Percentiles rank a stretch among this genome's conserved stretches.
phyloP scores from a whole-genome alignment of 2,797 vertebrate species.

The Crenuchus spilurus region DNA sequence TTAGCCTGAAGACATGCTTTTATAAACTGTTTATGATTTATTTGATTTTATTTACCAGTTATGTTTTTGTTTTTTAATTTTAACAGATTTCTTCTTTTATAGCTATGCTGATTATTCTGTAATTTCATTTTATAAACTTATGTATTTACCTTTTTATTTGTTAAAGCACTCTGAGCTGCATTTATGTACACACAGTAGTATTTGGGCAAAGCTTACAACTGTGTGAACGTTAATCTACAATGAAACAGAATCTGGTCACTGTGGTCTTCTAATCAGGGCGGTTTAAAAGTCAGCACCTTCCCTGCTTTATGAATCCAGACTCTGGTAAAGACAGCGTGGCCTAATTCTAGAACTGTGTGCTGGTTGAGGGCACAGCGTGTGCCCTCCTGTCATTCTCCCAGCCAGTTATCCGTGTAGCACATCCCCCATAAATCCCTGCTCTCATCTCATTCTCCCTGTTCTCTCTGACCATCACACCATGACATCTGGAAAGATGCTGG shows the following conservation, averaged over 20 bases:
- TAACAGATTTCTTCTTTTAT: no score
- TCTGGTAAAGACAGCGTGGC: not conserved
- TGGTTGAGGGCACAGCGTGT: not conserved
- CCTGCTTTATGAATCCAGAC: not conserved
- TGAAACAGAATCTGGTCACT: not conserved
- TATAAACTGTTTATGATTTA: no score
- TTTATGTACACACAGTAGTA: no score
- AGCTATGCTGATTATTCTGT: no score
- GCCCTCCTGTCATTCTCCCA: not conserved
- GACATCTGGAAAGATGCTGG: not conserved
- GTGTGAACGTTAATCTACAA: no score
- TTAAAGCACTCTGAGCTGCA: no score
- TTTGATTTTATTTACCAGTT: no score
- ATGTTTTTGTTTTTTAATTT: no score
- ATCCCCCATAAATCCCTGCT: not conserved
- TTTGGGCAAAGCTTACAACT: no score
- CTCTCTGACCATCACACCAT: not conserved
- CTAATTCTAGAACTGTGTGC: not conserved
- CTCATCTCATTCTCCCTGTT: not conserved
- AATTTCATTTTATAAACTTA: no score
- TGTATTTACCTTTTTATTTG: no score
- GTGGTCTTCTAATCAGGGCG: not conserved
- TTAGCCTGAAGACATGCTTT: no score
- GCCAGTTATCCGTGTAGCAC: conserved; percentile 2
- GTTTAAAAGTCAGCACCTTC: not conserved